Percentiles rank a stretch among this genome's conserved stretches.
Evolutionary conservation across 2,888 invertebrate species (phyloP).

Genomic region (Apamea crenata): DNA sequence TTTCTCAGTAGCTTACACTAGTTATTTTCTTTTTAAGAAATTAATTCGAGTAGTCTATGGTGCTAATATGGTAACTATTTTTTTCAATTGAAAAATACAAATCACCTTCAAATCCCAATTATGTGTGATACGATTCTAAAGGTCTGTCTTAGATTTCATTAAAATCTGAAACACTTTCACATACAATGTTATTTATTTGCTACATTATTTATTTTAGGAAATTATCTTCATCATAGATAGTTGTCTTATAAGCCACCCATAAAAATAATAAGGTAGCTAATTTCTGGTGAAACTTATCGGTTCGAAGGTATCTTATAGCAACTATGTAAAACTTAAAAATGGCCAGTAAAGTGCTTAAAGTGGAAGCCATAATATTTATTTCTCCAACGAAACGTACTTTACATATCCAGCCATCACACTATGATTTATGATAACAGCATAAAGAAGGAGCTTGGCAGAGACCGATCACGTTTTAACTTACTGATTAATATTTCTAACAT

Average conservation of each 20-base stretch:
- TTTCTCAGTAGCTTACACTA: background rate
- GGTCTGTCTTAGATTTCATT: background rate
- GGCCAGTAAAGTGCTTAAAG: background rate
- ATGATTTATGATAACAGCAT: conserved; percentile 50
- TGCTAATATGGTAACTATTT: background rate
- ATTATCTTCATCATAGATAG: background rate
- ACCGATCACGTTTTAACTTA: conserved; percentile 45
- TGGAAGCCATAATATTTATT: conserved; percentile 34
- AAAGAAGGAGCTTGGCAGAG: conserved; percentile 32
- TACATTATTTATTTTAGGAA: background rate
- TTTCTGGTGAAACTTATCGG: background rate
- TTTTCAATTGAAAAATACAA: background rate
- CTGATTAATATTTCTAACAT: conserved; percentile 18
- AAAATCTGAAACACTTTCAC: background rate
- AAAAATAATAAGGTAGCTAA: no score
- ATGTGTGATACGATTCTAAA: background rate
- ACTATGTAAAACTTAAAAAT: conserved; percentile 5
- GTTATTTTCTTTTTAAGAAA: background rate
- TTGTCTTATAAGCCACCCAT: background rate
- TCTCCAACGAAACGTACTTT: conserved; percentile 21
- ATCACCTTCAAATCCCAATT: background rate
- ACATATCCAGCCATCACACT: conserved; percentile 25
- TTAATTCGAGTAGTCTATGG: background rate
- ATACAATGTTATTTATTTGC: background rate
- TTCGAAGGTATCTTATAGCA: background rate